Percentiles rank a stretch among this genome's conserved stretches.
Evolutionary conservation across 1,140 invertebrate species (phyloP).

Genomic region (Eriosoma lanigerum): DNA sequence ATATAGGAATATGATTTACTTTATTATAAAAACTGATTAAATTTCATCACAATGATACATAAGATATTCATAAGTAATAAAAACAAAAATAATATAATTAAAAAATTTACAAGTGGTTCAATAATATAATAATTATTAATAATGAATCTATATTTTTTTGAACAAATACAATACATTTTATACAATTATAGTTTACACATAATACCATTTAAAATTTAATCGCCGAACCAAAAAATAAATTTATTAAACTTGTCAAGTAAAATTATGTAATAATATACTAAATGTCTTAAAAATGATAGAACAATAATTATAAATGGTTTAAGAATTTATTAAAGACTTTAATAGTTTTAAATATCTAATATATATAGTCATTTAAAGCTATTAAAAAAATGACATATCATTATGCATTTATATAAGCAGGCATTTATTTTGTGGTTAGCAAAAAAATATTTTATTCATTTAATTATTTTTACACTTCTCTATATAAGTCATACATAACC

Average conservation of each 20-base stretch:
- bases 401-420: too few relatives aligned
- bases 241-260: not conserved
- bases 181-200: slow-evolving; percentile 17
- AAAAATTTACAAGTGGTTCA: slow-evolving; percentile 21
- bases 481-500: too few relatives aligned
- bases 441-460: too few relatives aligned
- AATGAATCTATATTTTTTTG: slow-evolving; percentile 1
- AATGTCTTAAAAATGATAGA: not conserved
- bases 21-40: slow-evolving; percentile 17
- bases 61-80: slow-evolving; percentile 4
- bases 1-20: slow-evolving; percentile 10
- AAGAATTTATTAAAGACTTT: too few relatives aligned
- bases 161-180: not conserved
- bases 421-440: too few relatives aligned
- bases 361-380: too few relatives aligned
- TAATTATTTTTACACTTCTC: too few relatives aligned
- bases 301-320: not conserved
- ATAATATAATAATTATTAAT: slow-evolving; percentile 15
- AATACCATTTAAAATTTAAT: slow-evolving; percentile 15
- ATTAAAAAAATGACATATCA: too few relatives aligned
- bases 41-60: slow-evolving; percentile 22
- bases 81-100: not conserved
- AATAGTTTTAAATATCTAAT: too few relatives aligned
- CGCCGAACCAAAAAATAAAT: not conserved
- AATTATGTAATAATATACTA: not conserved